Evolutionary conservation across 2,888 invertebrate genomes (phyloP).

Genomic region (Rhimphoctona megacephalus): DNA sequence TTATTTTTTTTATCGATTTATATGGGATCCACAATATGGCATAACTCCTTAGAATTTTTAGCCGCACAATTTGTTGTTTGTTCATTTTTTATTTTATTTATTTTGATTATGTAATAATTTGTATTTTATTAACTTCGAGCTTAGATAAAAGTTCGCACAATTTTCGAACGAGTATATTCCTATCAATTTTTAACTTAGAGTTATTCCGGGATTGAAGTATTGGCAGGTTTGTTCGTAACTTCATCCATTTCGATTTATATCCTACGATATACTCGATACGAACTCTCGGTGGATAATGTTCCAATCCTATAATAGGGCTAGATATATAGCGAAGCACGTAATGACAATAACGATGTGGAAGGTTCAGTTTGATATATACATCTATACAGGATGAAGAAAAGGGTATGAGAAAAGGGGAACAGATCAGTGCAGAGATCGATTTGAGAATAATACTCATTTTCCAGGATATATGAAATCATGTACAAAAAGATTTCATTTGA

Average conservation of each 20-base stretch:
- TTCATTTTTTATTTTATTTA: neutral
- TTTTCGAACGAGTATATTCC: neutral
- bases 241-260: constrained; percentile 29
- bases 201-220: constrained; percentile 35
- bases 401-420: constrained; percentile 17
- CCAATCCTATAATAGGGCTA: constrained; percentile 66
- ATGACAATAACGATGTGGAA: constrained; percentile 72
- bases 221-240: constrained; percentile 20
- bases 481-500: neutral
- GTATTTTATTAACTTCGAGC: neutral
- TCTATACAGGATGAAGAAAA: constrained; percentile 18
- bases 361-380: constrained; percentile 40
- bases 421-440: neutral
- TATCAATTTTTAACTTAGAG: neutral
- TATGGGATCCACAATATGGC: too few species aligned
- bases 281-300: constrained; percentile 66
- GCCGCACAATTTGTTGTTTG: neutral
- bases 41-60: too few species aligned
- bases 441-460: too few species aligned
- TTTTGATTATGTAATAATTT: neutral
- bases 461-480: neutral
- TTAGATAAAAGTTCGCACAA: neutral
- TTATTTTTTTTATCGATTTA: too few species aligned
- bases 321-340: constrained; percentile 70
- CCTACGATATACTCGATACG: constrained; percentile 8